Conservation (phyloP, 2,797 vertebrate genomes). For the Falco novaeseelandiae region DNA sequence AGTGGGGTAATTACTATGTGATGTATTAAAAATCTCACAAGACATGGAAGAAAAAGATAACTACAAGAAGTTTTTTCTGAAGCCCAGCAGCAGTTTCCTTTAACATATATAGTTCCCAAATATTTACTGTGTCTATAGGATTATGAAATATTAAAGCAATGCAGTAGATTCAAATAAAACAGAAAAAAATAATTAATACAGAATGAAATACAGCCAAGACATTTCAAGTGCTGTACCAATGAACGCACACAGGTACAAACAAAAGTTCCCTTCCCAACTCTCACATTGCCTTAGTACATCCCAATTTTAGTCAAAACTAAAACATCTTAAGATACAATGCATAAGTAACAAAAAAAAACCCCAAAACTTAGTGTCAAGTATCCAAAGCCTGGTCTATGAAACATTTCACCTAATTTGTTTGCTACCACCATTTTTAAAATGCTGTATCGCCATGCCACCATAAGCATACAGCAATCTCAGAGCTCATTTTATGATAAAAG, state of each 20-base stretch:
- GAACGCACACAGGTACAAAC: background rate
- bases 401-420: background rate
- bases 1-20: background rate
- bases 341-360: background rate
- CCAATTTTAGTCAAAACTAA: background rate
- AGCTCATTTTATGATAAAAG: background rate
- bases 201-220: background rate
- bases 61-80: background rate
- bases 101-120: background rate
- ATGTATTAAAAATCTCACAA: background rate
- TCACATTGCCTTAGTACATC: background rate
- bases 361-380: background rate
- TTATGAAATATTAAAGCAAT: background rate
- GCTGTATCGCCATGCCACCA: no score
- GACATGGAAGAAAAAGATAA: accelerated
- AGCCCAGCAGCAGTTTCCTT: background rate
- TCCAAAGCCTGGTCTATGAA: background rate
- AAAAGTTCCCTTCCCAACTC: background rate
- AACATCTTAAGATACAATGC: background rate
- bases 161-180: background rate
- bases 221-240: background rate
- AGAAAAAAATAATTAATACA: background rate
- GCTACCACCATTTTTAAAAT: background rate
- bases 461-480: background rate
- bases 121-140: background rate